These are phyloP conservation scores for Abrostola tripartita DNA, from an alignment of 2,888 invertebrate species.

Conservation along the genomic window DNA sequence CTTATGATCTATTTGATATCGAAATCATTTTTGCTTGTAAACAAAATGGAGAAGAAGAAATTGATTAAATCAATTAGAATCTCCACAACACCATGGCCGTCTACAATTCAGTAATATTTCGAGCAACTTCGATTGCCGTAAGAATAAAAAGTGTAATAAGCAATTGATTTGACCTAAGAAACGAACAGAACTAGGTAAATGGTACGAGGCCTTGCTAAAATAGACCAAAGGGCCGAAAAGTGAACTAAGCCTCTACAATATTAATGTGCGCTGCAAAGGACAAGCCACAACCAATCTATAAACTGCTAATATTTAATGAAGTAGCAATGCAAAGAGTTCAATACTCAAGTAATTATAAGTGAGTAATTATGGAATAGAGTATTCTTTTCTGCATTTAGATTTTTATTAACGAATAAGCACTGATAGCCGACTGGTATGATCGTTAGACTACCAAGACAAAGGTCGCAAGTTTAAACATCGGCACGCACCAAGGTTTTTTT, in stretches of 20 bases:
- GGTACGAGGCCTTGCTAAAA: not conserved
- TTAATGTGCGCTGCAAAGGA: not conserved
- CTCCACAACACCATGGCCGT: not conserved
- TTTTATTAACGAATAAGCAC: no score
- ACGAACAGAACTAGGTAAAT: not conserved
- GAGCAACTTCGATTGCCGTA: not conserved
- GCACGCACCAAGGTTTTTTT: no score
- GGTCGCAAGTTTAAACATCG: no score
- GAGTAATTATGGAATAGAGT: no score
- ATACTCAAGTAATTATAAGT: no score
- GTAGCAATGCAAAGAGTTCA: not conserved
- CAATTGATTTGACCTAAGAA: not conserved
- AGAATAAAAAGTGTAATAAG: not conserved
- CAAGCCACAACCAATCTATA: not conserved
- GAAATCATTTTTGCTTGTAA: no score
- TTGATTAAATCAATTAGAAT: no score
- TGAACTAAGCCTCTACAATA: not conserved
- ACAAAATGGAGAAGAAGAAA: no score
- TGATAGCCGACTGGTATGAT: no score
- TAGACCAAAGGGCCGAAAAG: not conserved
- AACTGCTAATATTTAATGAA: constrained; percentile 4
- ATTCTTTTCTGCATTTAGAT: no score
- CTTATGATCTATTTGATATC: no score
- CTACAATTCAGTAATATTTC: not conserved
- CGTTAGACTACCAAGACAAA: no score